Evolutionary conservation across 2,113 vertebrate genomes (phyloP).

Genomic region (Semnornis frantzii): DNA sequence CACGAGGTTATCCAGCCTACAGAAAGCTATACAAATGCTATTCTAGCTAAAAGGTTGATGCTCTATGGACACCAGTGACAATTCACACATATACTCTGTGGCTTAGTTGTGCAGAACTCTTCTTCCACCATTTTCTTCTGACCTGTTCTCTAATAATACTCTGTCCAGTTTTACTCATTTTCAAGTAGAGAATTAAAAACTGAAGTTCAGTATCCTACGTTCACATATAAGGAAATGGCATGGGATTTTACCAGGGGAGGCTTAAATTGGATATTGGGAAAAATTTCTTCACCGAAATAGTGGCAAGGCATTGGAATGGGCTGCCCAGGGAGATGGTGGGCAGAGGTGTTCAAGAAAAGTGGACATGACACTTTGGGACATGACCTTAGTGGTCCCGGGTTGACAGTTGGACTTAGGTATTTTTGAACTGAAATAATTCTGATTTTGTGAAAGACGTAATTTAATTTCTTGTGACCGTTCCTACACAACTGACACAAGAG

Average conservation of each 20-base stretch:
- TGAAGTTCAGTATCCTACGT: neutral
- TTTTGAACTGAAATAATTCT: too few species aligned
- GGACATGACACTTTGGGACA: too few species aligned
- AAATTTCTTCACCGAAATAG: too few species aligned
- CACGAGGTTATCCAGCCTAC: neutral
- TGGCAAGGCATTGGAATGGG: too few species aligned
- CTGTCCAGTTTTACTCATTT: neutral
- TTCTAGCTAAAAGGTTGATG: neutral
- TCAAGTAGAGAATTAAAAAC: neutral
- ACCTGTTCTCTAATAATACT: neutral
- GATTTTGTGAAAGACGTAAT: neutral
- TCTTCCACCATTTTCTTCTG: neutral
- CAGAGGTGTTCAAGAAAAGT: too few species aligned
- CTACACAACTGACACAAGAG: neutral
- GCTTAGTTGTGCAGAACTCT: neutral
- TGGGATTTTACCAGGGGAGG: too few species aligned
- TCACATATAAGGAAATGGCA: neutral
- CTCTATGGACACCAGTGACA: neutral
- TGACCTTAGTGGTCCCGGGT: too few species aligned
- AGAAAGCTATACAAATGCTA: neutral
- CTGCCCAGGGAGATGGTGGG: too few species aligned
- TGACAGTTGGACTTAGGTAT: too few species aligned
- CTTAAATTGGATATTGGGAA: too few species aligned
- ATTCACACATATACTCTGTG: rapidly evolving
- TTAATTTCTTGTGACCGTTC: neutral